These are phyloP conservation scores for Callorhinus ursinus DNA, from an alignment of 2,113 vertebrate genomes.

Conservation along the genomic window DNA sequence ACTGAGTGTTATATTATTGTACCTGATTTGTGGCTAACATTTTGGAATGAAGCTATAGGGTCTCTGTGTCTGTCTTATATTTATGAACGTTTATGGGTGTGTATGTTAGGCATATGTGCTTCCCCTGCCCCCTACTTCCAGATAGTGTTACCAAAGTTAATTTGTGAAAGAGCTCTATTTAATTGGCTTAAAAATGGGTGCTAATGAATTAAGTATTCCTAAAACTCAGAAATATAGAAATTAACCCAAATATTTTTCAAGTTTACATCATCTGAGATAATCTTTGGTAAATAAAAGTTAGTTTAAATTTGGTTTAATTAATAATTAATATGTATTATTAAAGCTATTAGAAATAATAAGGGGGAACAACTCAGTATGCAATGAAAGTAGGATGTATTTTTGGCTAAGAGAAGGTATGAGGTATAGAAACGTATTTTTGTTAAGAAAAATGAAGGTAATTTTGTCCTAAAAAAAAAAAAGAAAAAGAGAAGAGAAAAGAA, in stretches of 20 bases:
- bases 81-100: not conserved
- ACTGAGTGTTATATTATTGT: not conserved
- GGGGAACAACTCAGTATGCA: not conserved
- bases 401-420: not conserved
- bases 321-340: not conserved
- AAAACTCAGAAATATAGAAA: not conserved
- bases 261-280: not conserved
- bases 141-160: not conserved
- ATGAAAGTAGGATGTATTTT: not conserved
- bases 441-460: not conserved
- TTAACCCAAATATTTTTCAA: not conserved
- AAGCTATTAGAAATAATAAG: not conserved
- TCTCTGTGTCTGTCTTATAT: not conserved
- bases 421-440: not conserved
- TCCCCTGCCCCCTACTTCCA: not conserved
- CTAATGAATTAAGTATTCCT: not conserved
- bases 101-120: not conserved
- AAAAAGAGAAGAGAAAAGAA: not conserved
- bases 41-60: not conserved
- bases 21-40: not conserved
- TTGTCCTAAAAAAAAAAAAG: not conserved
- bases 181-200: not conserved
- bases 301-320: not conserved
- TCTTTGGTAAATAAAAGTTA: not conserved
- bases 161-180: not conserved